Base-by-base conservation (phyloP, 2,797 vertebrate species). In the Pogoniulus pusillus region DNA sequence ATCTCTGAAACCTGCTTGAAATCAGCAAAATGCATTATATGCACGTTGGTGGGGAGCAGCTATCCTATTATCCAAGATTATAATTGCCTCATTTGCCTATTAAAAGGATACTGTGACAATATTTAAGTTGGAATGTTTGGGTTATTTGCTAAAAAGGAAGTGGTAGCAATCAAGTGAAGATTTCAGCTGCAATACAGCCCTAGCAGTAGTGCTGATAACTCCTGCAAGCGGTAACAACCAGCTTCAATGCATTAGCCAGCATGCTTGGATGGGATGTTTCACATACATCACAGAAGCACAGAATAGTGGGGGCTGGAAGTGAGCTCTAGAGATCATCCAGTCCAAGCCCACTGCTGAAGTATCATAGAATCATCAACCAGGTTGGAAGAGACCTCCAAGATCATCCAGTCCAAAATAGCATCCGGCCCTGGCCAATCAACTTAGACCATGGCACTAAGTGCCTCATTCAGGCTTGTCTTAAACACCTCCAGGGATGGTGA, bases 91-190 rank as follows among this genome's bases (percentile, higher is more conserved):
- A 87, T 93, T 95, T 93, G 82, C 93, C 90, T 93, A 62, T 84
- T 95, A 93, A 93, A 87, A 89, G 79, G 69, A 74, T 77, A 74
- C 72, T 93, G 84, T 91, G 91, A 93, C 93, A 95, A 94, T 94
- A 91, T 96, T 94, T 93, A 93, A 95, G 93, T 90, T 91, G 54
- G 84, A 82, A 90, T 71, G 79, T 65, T 91, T 62, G 71, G 65
- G 86, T 93, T 96, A 91, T 96, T 96, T 95, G 93, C 91, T 91
- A 74, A 96, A 95, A 93, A 95, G 93, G 86, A 94, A 51, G 88
- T 72, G 75, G 60, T 69, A 91, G 95, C 90, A 94, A 96, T 96
- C 95, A 96, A 95, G 69, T 87, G 86, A 89, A 90, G 92, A 96
- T 89, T 91, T 39, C 77, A 79, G 89, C 86, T 71, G 93, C 75